Base-by-base conservation (phyloP, 64 coral and sea anemone genomes). In the Orbicella faveolata region DNA sequence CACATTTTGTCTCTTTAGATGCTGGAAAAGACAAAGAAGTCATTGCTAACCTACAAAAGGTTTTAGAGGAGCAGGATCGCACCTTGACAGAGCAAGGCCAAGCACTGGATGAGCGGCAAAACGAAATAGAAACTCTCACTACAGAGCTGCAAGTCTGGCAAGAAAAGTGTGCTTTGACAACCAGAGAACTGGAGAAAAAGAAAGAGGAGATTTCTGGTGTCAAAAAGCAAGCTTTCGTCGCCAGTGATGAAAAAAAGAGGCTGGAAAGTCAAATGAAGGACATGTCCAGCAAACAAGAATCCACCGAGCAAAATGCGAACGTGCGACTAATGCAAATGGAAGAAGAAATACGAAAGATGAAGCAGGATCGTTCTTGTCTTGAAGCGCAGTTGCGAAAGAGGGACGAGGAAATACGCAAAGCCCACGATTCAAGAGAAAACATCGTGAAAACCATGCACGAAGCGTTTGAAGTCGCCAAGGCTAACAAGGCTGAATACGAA, bases 21-120 rank as follows among this genome's bases (percentile, higher is more conserved):
- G 84, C 77, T 25, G 83, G 75, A 69, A 87, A 88, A 63, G 81
- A 89, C n/a, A 83, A 78, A 37, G 81, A 91, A 66, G 70, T 80
- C 9, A 19, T 93, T 15, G 55, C 35, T 3, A 18, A 62, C 39
- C 79, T 96, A 52, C 90, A 93, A 52, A 80, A 83, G 37, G 88
- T 79, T 10, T 57, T 93, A 33, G 61, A 91, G 10, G 88, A 96
- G 20, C 88, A 96, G 34, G 95, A 88, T 13, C 30, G 2, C 10
- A n/a, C 93, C 1, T 79, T 96, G 53, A 82, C 80, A 18, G 92
- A 90, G 36, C 95, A 96, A 83, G 78, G 79, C 23, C 59, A 94
- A 26, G 95, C 92, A 17, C 78, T 96, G 16, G 81, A 93, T 6
- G 79, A 75, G 12, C 77, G 95, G 21, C 95, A 96, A 11, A 62